Evolutionary conservation across 2,797 vertebrate species (phyloP), one percentile per base, ranked within the genome.

Genomic region (Aeoliscus strigatus): DNA sequence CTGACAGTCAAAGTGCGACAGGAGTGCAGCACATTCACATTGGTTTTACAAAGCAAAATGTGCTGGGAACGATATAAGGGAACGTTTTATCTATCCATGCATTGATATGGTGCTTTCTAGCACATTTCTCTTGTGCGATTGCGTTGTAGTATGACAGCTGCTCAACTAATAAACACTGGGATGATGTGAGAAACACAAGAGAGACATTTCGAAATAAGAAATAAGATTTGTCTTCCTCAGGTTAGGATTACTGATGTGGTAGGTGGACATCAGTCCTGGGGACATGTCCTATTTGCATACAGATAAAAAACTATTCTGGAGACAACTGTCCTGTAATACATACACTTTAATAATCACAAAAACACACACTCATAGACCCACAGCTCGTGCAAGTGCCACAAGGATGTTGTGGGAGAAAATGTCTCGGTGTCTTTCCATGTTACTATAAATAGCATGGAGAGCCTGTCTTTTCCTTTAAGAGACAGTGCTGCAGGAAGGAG

Each of bases 391-490:
- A 36, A 40, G 44, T 26, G n/a, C 35, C 56, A 67, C 44, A 60
- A 54, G 38, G 41, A 41, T 48, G 51, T 73, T 60, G 28, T 66
- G 32, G 40, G 44, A 59, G 2, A 41, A 42, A 29, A 17, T 24
- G 57, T 39, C 47, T 61, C 35, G 40, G 39, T 66, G 28, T 68
- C 63, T 68, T 69, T 64, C 54, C 8, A 38, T 32, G 66, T 67
- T 54, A 9, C 77, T 85, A 82, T 61, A 68, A 83, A 83, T 84
- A 84, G 72, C 15, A 60, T 8, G 28, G 60, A 70, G 53, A 39
- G 57, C 66, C 51, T 60, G 50, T 64, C 33, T 70, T 59, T 55
- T 39, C 48, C 53, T 77, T 54, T 9, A 59, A 57, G 68, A 66
- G 43, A 48, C 40, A 52, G 25, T 58, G 65, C 67, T 57, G 67